A percentile compares a stretch with the other conserved stretches of the same genome.
Evolutionary conservation across 53 echinoderm and acorn worm genomes (phyloP).

Genomic region (Henricia sp.): DNA sequence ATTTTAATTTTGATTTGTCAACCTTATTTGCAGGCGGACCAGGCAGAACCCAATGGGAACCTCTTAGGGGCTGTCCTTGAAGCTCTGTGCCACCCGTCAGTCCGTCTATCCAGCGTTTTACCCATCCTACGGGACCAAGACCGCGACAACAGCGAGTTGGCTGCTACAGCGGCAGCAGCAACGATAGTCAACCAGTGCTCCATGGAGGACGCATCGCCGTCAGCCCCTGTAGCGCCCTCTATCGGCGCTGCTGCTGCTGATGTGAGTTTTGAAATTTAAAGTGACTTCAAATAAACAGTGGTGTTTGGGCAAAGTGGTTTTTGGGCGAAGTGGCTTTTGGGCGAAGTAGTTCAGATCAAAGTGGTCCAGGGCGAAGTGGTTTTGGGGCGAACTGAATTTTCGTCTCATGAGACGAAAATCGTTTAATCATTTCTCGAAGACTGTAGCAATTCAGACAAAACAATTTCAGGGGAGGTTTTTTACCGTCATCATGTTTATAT

Average conservation of each 20-base stretch:
- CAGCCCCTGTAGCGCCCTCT: constrained; percentile 44
- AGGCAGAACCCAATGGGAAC: constrained; percentile 64
- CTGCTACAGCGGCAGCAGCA: too few relatives aligned
- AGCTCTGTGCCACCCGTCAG: constrained; percentile 90
- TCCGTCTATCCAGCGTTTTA: constrained; percentile 88
- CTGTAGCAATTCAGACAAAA: too few relatives aligned
- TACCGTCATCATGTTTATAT: too few relatives aligned
- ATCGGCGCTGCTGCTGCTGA: constrained; percentile 42
- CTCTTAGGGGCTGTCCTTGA: constrained; percentile 90
- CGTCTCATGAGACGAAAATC: too few relatives aligned
- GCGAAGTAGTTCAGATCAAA: too few relatives aligned
- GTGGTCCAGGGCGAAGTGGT: too few relatives aligned
- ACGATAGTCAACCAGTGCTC: constrained; percentile 78
- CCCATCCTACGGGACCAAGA: constrained; percentile 81
- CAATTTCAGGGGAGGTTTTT: too few relatives aligned
- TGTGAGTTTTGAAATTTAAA: too few relatives aligned
- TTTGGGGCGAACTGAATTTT: too few relatives aligned
- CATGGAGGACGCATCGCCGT: constrained; percentile 77
- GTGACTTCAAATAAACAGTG: constrained; percentile 60
- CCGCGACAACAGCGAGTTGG: constrained; percentile 38
- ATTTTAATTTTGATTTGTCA: background rate
- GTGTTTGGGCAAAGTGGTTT: too few relatives aligned
- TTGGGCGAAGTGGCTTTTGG: too few relatives aligned
- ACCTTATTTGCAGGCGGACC: constrained; percentile 18
- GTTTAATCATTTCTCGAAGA: too few relatives aligned